These are phyloP conservation scores for Ginglymostoma cirratum DNA, from an alignment of 2,113 vertebrate genomes.

Conservation along the genomic window DNA sequence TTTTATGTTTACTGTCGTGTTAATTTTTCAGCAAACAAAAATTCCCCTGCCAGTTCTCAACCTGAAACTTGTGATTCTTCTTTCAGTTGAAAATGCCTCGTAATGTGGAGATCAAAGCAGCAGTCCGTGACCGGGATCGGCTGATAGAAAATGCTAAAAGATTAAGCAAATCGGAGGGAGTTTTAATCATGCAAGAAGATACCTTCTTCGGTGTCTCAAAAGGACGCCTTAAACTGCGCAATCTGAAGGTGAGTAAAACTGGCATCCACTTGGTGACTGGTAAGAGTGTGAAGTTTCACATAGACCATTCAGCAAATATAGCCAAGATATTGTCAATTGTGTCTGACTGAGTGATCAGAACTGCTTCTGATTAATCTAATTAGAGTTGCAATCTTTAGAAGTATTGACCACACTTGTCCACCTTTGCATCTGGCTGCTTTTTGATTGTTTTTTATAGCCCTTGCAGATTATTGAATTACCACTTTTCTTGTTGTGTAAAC, in stretches of 20 bases:
- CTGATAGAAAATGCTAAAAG: slow-evolving; percentile 46
- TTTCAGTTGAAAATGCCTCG: slow-evolving; percentile 54
- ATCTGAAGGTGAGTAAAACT: slow-evolving; percentile 51
- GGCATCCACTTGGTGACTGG: background rate
- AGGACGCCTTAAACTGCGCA: slow-evolving; percentile 66
- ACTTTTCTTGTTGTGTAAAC: background rate
- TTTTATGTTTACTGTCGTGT: background rate
- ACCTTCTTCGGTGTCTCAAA: slow-evolving; percentile 60
- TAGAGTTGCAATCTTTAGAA: background rate
- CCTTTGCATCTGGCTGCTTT: background rate
- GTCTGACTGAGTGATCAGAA: background rate
- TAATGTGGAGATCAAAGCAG: slow-evolving; percentile 72
- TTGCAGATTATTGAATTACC: background rate
- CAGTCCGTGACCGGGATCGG: slow-evolving; percentile 42
- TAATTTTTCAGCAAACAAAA: background rate
- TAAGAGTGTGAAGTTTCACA: background rate
- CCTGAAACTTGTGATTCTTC: background rate
- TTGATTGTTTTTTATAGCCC: background rate
- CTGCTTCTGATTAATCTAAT: background rate
- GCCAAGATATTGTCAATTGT: background rate
- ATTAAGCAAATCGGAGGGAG: slow-evolving; percentile 58
- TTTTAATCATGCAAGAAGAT: slow-evolving; percentile 57
- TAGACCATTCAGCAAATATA: background rate
- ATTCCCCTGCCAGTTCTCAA: background rate
- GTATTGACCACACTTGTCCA: background rate